These are phyloP conservation scores for Nebria ingens DNA, from an alignment of 1,140 invertebrate genomes.

Conservation along the genomic window DNA sequence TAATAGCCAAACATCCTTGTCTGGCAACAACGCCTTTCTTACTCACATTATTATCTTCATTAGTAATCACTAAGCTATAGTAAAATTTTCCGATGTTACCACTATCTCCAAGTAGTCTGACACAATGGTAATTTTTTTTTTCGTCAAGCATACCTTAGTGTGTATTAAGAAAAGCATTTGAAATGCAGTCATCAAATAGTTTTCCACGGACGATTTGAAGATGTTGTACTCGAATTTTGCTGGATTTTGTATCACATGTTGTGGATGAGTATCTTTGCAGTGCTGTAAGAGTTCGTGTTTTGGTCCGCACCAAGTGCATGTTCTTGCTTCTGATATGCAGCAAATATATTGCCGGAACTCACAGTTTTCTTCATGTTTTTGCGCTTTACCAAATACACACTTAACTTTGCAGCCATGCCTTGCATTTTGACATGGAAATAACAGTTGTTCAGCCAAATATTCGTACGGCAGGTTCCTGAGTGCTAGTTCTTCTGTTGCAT, in stretches of 20 bases:
- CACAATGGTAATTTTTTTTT: neutral
- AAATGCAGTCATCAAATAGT: neutral
- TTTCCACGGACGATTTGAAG: neutral
- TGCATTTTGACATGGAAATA: conserved; percentile 95
- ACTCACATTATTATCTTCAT: no score
- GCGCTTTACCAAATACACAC: conserved; percentile 84
- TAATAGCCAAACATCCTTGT: no score
- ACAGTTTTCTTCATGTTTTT: conserved; percentile 92
- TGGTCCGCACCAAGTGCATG: neutral
- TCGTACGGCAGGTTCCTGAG: neutral
- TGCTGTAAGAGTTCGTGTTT: neutral
- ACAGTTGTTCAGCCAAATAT: conserved; percentile 35
- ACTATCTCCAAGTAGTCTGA: no score
- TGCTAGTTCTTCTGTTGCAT: neutral
- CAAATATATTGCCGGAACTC: conserved; percentile 92
- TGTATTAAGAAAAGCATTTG: neutral
- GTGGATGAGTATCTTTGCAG: neutral
- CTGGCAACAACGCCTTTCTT: no score
- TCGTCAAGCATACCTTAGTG: neutral
- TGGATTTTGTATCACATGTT: neutral
- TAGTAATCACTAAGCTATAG: no score
- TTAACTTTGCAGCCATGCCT: conserved; percentile 81
- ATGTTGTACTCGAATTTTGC: neutral
- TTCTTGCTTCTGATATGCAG: conserved; percentile 38
- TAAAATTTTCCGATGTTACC: no score